Conservation (phyloP, 2,888 invertebrate genomes). For the Embidobia sp. region DNA sequence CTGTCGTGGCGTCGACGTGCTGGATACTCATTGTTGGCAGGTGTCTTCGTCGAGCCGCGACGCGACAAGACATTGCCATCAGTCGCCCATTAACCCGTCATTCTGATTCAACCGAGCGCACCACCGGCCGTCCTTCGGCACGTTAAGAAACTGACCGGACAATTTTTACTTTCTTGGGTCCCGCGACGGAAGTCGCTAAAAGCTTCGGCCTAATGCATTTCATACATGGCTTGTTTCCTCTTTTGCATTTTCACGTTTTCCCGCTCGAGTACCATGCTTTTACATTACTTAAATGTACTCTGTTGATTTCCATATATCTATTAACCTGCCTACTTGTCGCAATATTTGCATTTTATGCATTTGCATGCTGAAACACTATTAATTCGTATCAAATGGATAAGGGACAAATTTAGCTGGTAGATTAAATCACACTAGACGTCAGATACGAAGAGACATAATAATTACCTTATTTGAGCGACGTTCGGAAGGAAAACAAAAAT, state of each 20-base stretch:
- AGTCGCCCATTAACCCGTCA: conserved; percentile 77
- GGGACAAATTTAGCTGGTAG: too few relatives aligned
- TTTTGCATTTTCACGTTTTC: conserved; percentile 40
- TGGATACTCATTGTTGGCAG: conserved; percentile 75
- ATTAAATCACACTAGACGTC: too few relatives aligned
- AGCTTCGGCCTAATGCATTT: conserved; percentile 42
- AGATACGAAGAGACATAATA: too few relatives aligned
- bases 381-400: not conserved
- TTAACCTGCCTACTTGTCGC: conserved; percentile 7
- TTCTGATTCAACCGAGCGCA: conserved; percentile 52
- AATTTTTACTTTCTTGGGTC: conserved; percentile 36
- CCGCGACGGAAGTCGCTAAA: conserved; percentile 55
- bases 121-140: conserved; percentile 44
- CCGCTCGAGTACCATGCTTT: conserved; percentile 15
- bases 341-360: conserved; percentile 29
- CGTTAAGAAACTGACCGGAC: conserved; percentile 58
- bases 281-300: conserved; percentile 34
- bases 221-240: conserved; percentile 49
- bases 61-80: conserved; percentile 81
- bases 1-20: conserved; percentile 59
- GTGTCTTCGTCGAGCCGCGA: conserved; percentile 79
- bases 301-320: conserved; percentile 32
- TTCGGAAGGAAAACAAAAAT: too few relatives aligned
- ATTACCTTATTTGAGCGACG: too few relatives aligned
- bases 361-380: conserved; percentile 3